Conservation (phyloP, 2,797 vertebrate species). For the Triplophysa bombifrons region DNA sequence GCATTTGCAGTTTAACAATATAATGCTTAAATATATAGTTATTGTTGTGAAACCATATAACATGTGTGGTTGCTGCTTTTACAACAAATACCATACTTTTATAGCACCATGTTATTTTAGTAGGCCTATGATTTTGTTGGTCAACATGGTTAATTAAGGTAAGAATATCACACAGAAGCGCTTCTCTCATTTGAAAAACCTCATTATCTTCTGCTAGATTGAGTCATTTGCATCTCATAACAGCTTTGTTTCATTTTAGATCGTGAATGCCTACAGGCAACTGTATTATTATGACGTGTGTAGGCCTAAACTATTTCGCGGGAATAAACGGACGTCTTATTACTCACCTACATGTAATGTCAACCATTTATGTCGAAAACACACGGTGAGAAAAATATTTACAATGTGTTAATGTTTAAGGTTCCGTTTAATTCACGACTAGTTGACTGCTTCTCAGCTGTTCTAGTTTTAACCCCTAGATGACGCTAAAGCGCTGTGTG, state of each 20-base stretch:
- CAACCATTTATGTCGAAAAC: not conserved
- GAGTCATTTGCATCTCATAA: not conserved
- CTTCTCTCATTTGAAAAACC: not conserved
- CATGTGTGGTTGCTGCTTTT: no score
- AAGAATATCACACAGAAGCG: not conserved
- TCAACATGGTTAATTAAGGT: not conserved
- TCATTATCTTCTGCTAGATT: not conserved
- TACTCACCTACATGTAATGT: not conserved
- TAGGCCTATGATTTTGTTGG: not conserved
- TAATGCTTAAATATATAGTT: no score
- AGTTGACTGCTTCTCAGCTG: no score
- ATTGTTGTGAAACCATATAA: no score
- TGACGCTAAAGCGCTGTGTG: slow-evolving; percentile 27
- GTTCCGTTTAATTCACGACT: no score
- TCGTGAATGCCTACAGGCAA: not conserved
- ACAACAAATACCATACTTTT: no score
- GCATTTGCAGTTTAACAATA: no score
- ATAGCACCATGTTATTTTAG: no score
- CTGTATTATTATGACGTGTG: not conserved
- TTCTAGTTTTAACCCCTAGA: slow-evolving; percentile 17
- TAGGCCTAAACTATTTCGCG: not conserved
- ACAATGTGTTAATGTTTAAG: no score
- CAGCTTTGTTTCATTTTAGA: not conserved
- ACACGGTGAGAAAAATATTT: no score
- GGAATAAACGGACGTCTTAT: not conserved